Percentiles rank a stretch among this genome's conserved stretches.
phyloP scores from a whole-genome alignment of 2,113 vertebrate species.

The Ictalurus punctatus region DNA sequence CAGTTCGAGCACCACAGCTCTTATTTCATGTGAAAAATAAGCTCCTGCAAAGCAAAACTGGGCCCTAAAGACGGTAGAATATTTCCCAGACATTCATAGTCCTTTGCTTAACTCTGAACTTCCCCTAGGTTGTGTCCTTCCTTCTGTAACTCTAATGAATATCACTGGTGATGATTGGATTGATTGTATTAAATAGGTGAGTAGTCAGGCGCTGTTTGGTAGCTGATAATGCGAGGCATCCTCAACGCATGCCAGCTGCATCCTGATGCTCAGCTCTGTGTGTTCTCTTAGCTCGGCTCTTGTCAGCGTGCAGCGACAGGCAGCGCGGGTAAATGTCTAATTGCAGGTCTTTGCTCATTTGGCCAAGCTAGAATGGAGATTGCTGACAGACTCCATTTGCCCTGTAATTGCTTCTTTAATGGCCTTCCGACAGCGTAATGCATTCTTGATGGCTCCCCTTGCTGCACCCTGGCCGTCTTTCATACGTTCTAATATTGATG shows the following conservation, averaged over 20 bases:
- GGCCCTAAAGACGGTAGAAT: not conserved
- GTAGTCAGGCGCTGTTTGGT: slow-evolving; percentile 25
- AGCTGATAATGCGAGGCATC: slow-evolving; percentile 6
- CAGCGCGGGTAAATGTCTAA: slow-evolving; percentile 48
- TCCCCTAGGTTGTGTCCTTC: not conserved
- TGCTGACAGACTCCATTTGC: slow-evolving; percentile 54
- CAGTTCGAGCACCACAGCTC: not conserved
- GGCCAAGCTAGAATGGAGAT: slow-evolving; percentile 42
- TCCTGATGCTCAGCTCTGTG: not conserved
- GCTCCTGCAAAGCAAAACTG: not conserved
- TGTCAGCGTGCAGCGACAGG: not conserved
- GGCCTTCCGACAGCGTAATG: slow-evolving; percentile 47
- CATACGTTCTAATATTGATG: slow-evolving; percentile 45
- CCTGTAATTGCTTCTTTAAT: slow-evolving; percentile 53
- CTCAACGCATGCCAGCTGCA: not conserved
- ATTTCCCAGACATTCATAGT: slow-evolving; percentile 12
- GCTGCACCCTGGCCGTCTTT: slow-evolving; percentile 7
- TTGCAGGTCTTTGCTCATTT: slow-evolving; percentile 46
- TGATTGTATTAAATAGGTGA: slow-evolving; percentile 11
- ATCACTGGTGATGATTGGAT: slow-evolving; percentile 8
- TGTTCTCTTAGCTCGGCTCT: slow-evolving; percentile 17
- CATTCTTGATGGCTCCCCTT: slow-evolving; percentile 47
- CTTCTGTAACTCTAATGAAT: slow-evolving; percentile 5
- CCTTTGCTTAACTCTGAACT: slow-evolving; percentile 7
- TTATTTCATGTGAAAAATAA: not conserved